Percentiles rank a stretch among this genome's conserved stretches.
phyloP scores from a whole-genome alignment of 2,113 vertebrate species.

The Setophaga petechia region DNA sequence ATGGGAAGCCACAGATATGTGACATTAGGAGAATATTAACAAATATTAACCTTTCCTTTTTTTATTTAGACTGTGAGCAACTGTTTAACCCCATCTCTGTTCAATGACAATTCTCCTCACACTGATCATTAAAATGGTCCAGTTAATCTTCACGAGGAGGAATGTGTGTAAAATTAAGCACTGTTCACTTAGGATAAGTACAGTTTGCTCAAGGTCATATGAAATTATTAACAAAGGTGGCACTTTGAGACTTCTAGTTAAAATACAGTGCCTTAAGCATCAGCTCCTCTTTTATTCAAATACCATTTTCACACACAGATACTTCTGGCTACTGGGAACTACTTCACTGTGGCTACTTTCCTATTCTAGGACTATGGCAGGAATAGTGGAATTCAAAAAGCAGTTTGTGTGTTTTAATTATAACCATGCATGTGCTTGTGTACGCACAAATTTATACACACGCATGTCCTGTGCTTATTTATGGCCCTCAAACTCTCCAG shows the following conservation, averaged over 20 bases:
- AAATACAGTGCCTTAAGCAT: background rate
- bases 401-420: background rate
- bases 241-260: background rate
- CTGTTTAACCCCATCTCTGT: background rate
- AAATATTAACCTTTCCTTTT: background rate
- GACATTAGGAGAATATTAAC: background rate
- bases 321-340: background rate
- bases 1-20: background rate
- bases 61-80: background rate
- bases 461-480: fast-evolving
- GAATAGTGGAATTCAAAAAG: background rate
- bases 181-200: background rate
- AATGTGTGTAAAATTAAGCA: background rate
- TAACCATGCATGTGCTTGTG: background rate
- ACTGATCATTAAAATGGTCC: background rate
- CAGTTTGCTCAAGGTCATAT: background rate
- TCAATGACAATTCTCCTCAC: background rate
- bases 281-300: background rate
- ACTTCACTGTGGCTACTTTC: background rate
- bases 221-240: background rate
- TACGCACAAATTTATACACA: background rate
- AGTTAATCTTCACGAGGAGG: background rate
- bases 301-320: background rate
- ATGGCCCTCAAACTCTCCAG: background rate
- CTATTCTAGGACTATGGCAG: background rate